phyloP scores from a whole-genome alignment of 2,797 vertebrate species.

The Enteromius thamalakanensis region DNA sequence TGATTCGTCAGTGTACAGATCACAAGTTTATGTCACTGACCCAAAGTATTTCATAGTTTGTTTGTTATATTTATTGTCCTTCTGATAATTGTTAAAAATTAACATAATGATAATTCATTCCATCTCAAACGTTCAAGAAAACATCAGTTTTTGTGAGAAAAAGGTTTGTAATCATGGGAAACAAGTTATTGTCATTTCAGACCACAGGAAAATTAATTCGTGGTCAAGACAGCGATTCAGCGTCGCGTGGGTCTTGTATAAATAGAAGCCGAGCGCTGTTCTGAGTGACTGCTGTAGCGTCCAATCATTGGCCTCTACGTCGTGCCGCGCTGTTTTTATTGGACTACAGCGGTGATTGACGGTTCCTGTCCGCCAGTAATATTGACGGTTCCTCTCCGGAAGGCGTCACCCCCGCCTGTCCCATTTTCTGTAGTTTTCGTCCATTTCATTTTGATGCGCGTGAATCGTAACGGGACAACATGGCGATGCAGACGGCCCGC shows the following conservation, averaged over 20 bases:
- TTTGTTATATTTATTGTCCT: neutral
- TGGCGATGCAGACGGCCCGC: constrained; percentile 83
- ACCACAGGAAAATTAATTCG: neutral
- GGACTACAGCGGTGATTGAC: constrained; percentile 3
- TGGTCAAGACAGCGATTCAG: neutral
- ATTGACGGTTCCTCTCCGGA: neutral
- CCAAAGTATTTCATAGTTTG: neutral
- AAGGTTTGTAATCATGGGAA: neutral
- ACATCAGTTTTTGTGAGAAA: neutral
- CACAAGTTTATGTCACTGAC: neutral
- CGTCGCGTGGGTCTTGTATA: neutral
- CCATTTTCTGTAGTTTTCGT: constrained; percentile 53
- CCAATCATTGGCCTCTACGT: constrained; percentile 2
- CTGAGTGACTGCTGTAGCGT: no score
- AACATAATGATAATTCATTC: neutral
- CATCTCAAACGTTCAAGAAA: neutral
- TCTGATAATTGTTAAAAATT: neutral
- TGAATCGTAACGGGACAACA: constrained; percentile 77
- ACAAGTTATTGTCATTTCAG: neutral
- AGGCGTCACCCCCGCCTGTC: constrained; percentile 18
- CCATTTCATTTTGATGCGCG: constrained; percentile 53
- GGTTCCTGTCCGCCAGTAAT: neutral
- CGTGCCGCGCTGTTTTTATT: neutral
- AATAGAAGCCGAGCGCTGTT: neutral
- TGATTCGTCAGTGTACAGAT: neutral